Evolutionary conservation across 2,888 invertebrate genomes (phyloP).

Genomic region (Drosophila flavopinicola): DNA sequence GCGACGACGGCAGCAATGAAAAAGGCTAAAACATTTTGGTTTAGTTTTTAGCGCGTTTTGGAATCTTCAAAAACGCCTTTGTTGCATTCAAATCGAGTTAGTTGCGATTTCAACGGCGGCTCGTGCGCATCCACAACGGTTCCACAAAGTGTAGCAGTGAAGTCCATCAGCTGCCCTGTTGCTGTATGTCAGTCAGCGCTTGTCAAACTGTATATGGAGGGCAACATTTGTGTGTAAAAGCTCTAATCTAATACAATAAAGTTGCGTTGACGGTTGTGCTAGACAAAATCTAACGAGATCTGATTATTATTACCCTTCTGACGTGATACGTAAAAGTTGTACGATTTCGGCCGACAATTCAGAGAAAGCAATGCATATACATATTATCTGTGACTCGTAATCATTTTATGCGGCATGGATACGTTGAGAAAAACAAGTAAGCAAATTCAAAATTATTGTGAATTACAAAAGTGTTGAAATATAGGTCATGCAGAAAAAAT

Average conservation of each 20-base stretch:
- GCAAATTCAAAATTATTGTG: not conserved
- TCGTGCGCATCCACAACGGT: slow-evolving; percentile 49
- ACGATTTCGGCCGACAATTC: slow-evolving; percentile 11
- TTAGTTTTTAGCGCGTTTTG: slow-evolving; percentile 61
- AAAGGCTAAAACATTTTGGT: slow-evolving; percentile 64
- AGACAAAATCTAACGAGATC: slow-evolving; percentile 32
- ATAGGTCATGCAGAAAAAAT: not conserved
- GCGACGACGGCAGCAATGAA: slow-evolving; percentile 31
- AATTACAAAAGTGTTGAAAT: not conserved
- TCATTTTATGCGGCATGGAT: slow-evolving; percentile 19
- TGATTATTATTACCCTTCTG: slow-evolving; percentile 15
- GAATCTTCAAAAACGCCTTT: slow-evolving; percentile 69
- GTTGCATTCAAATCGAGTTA: slow-evolving; percentile 59
- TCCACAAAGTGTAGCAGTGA: slow-evolving; percentile 9
- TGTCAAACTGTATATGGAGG: slow-evolving; percentile 30
- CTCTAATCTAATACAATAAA: slow-evolving; percentile 33
- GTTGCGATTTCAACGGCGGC: slow-evolving; percentile 63
- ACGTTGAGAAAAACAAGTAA: slow-evolving; percentile 12
- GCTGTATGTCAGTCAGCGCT: slow-evolving; percentile 23
- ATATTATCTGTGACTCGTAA: slow-evolving; percentile 44
- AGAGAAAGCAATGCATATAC: slow-evolving; percentile 18
- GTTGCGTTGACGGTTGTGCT: slow-evolving; percentile 15
- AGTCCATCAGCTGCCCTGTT: slow-evolving; percentile 9
- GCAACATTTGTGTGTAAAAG: slow-evolving; percentile 10
- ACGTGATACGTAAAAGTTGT: slow-evolving; percentile 41